A percentile compares a stretch with the other conserved stretches of the same genome.
These are phyloP conservation scores for Rallus limicola DNA, from an alignment of 2,113 vertebrate species.

Conservation along the genomic window DNA sequence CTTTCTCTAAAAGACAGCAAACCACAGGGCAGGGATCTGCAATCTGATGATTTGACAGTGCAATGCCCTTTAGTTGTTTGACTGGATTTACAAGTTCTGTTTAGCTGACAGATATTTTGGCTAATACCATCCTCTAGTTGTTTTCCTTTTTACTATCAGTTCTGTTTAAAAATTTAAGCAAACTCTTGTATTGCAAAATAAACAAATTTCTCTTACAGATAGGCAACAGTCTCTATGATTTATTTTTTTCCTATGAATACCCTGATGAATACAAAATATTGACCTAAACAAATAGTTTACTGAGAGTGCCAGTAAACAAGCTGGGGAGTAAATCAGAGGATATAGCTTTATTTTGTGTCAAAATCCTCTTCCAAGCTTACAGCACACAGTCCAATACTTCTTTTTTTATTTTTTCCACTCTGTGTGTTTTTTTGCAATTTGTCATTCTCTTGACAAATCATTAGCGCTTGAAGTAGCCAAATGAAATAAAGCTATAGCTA, in stretches of 20 bases:
- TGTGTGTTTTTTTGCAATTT: neutral
- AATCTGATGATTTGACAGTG: slow-evolving; percentile 69
- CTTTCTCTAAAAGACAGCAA: slow-evolving; percentile 70
- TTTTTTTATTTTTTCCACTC: neutral
- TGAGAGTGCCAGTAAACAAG: slow-evolving; percentile 1
- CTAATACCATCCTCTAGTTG: slow-evolving; percentile 19
- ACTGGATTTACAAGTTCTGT: slow-evolving; percentile 61
- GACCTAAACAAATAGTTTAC: slow-evolving; percentile 27
- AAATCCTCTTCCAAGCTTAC: slow-evolving; percentile 3
- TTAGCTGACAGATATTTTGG: slow-evolving; percentile 64
- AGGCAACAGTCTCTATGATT: neutral
- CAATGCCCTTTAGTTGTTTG: slow-evolving; percentile 48
- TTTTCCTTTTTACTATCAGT: slow-evolving; percentile 12
- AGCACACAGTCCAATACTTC: neutral
- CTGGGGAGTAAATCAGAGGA: slow-evolving; percentile 19
- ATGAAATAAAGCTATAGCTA: neutral
- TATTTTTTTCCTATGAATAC: neutral
- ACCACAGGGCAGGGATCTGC: slow-evolving; percentile 66
- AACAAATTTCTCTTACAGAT: slow-evolving; percentile 24
- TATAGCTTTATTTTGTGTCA: slow-evolving; percentile 5
- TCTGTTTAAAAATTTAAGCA: slow-evolving; percentile 45
- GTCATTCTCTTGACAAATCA: neutral
- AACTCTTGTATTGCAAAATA: slow-evolving; percentile 20
- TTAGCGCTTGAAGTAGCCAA: neutral
- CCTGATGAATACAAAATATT: slow-evolving; percentile 32